A percentile compares a stretch with the other conserved stretches of the same genome.
Evolutionary conservation across 2,113 vertebrate genomes (phyloP).

Genomic region (Elephas maximus): DNA sequence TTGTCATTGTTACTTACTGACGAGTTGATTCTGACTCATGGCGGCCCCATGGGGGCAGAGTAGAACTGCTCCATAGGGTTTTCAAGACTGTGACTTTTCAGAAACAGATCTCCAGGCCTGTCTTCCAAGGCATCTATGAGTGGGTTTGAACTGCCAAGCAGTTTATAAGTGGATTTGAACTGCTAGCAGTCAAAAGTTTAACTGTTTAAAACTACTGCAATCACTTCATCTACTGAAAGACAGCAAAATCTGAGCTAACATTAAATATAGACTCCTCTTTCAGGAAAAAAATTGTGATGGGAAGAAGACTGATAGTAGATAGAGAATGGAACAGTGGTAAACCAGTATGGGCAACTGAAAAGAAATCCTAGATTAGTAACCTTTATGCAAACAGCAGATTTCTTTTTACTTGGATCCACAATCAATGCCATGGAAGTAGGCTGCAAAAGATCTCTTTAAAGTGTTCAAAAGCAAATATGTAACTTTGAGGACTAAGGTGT

Average conservation of each 20-base stretch:
- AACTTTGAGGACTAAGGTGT: no score
- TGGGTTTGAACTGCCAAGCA: neutral
- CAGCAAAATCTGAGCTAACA: neutral
- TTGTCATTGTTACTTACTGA: neutral
- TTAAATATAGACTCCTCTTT: neutral
- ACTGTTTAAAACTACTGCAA: neutral
- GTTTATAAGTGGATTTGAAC: neutral
- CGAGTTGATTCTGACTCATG: neutral
- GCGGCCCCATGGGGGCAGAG: neutral
- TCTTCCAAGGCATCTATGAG: neutral
- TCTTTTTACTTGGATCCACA: no score
- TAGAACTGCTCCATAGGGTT: neutral
- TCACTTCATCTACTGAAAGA: neutral
- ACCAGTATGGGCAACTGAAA: neutral
- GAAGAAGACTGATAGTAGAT: neutral
- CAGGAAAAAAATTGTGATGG: neutral
- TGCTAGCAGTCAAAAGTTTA: neutral
- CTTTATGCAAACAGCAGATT: neutral
- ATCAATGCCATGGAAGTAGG: no score
- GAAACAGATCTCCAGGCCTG: neutral
- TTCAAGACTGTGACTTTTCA: neutral
- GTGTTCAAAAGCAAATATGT: no score
- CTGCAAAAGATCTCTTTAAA: no score
- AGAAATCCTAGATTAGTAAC: neutral
- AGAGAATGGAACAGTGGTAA: neutral